Conservation (phyloP, 2,888 invertebrate species). For the Drosophila falleni region DNA sequence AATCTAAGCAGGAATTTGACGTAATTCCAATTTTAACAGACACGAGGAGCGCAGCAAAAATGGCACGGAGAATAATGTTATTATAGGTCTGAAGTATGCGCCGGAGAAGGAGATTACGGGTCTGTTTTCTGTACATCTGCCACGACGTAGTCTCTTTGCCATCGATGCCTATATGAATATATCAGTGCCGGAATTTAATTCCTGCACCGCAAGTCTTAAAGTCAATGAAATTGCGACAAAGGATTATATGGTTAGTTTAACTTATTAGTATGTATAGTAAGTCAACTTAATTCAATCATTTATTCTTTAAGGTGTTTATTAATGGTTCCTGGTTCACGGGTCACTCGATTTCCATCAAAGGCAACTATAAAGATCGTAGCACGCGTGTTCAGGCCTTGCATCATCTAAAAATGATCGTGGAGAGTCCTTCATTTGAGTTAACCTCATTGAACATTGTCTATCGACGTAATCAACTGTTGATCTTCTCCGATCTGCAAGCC, state of each 20-base stretch:
- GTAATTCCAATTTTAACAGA: constrained; percentile 49
- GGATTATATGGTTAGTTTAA: constrained; percentile 88
- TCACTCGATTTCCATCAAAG: constrained; percentile 88
- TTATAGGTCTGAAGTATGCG: constrained; percentile 87
- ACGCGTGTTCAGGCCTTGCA: constrained; percentile 89
- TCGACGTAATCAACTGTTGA: constrained; percentile 89
- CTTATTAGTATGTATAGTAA: background rate
- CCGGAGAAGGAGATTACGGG: constrained; percentile 88
- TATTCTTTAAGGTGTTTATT: constrained; percentile 87
- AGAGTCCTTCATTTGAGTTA: constrained; percentile 91
- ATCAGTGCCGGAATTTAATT: constrained; percentile 90
- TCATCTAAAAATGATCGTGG: constrained; percentile 89
- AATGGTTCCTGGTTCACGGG: constrained; percentile 93
- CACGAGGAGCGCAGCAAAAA: constrained; percentile 85
- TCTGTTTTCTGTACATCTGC: constrained; percentile 88
- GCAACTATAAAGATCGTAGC: constrained; percentile 91
- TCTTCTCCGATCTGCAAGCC: constrained; percentile 89
- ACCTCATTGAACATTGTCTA: constrained; percentile 89
- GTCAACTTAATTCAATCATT: background rate
- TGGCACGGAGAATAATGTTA: constrained; percentile 87
- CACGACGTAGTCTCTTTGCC: constrained; percentile 89
- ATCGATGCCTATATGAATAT: constrained; percentile 90
- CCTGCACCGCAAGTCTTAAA: constrained; percentile 89
- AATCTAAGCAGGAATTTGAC: background rate
- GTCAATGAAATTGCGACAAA: constrained; percentile 89